phyloP scores from a whole-genome alignment of 2,113 vertebrate genomes.

The Amphilophus citrinellus region DNA sequence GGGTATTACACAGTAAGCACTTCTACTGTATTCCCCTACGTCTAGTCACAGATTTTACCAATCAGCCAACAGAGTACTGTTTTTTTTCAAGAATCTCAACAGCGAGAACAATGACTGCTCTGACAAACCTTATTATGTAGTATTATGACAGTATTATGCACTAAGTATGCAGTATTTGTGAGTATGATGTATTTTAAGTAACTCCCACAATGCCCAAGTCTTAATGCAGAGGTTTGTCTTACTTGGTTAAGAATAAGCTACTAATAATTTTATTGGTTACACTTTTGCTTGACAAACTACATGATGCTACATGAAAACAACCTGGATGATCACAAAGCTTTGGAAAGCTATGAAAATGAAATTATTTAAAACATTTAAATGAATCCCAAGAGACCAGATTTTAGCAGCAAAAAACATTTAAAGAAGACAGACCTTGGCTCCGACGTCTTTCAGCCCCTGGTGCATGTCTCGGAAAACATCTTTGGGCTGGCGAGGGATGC shows the following conservation, averaged over 20 bases:
- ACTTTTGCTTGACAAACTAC: no score
- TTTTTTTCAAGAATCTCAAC: background rate
- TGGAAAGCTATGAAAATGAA: background rate
- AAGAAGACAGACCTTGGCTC: constrained; percentile 87
- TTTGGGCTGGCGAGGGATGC: constrained; percentile 94
- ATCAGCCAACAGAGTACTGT: background rate
- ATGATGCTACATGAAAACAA: background rate
- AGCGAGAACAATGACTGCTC: background rate
- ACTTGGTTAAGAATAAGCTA: background rate
- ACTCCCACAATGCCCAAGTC: background rate
- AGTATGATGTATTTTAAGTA: background rate
- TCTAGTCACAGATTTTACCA: background rate
- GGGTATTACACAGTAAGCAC: background rate
- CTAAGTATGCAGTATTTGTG: background rate
- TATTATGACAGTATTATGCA: no score
- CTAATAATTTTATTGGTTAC: background rate
- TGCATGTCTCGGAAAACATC: constrained; percentile 98
- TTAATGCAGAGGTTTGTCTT: background rate
- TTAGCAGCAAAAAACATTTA: background rate
- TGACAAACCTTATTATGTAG: background rate
- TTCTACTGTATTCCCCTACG: background rate
- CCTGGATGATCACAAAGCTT: background rate
- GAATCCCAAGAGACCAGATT: background rate
- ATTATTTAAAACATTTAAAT: background rate
- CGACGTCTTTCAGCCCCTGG: constrained; percentile 95